A percentile compares a stretch with the other conserved stretches of the same genome.
Evolutionary conservation across 2,113 vertebrate genomes (phyloP).

Genomic region (Tragelaphus scriptus): DNA sequence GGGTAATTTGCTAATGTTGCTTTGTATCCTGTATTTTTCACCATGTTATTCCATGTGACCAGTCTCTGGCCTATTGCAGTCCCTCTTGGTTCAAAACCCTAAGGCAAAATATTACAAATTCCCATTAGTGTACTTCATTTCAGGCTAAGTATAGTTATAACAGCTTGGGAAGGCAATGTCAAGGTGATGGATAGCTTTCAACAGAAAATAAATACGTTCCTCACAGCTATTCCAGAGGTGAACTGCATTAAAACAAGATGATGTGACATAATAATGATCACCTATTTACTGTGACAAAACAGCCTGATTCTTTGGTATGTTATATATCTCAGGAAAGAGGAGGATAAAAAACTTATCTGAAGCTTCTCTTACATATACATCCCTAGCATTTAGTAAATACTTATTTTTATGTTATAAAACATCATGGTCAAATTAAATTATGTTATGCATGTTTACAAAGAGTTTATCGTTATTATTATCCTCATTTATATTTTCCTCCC

Average conservation of each 20-base stretch:
- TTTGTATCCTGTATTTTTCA: slow-evolving; percentile 99
- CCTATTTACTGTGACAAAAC: not conserved
- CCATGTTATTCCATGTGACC: slow-evolving; percentile 99
- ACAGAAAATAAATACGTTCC: slow-evolving; percentile 35
- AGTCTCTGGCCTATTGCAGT: slow-evolving; percentile 96
- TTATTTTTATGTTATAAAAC: slow-evolving; percentile 25
- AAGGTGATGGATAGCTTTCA: slow-evolving; percentile 62
- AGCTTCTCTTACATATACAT: not conserved
- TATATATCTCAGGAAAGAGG: not conserved
- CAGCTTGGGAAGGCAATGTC: slow-evolving; percentile 25
- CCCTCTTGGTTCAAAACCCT: slow-evolving; percentile 98
- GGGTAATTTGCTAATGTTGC: slow-evolving; percentile 98
- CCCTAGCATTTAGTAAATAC: not conserved
- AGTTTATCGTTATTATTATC: not conserved
- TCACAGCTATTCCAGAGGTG: slow-evolving; percentile 16
- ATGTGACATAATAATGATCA: slow-evolving; percentile 38
- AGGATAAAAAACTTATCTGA: not conserved
- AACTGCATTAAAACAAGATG: slow-evolving; percentile 54
- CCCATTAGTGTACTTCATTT: slow-evolving; percentile 55
- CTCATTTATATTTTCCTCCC: not conserved
- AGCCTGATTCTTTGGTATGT: slow-evolving; percentile 32
- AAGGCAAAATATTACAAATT: slow-evolving; percentile 55
- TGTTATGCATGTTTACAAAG: not conserved
- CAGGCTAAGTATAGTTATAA: not conserved
- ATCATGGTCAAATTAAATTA: not conserved